Evolutionary conservation across 2,113 vertebrate genomes (phyloP), one percentile per base, ranked within the genome.

Genomic region (Polypterus senegalus): DNA sequence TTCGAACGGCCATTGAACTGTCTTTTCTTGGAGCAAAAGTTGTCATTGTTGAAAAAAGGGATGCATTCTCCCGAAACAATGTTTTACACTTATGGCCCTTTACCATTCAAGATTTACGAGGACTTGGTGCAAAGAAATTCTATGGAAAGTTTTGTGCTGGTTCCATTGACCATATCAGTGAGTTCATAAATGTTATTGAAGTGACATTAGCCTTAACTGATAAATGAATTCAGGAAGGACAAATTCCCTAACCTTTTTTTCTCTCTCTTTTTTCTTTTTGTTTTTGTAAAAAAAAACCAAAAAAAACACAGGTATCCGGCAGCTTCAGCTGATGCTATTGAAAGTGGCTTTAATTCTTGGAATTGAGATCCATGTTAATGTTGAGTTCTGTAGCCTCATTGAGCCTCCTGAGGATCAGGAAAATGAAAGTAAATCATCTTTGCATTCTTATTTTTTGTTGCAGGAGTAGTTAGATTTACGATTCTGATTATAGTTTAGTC

Each of bases 161-260:
- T 67, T 90, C 96, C 69, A 98, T 99, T 1, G 95, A 99, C 79
- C 95, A 98, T 58, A 98, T 99, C 86, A 99, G 96, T 99, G 67
- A 95, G 95, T 92, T 49, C 44, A 53, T n/a, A 46, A 4, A 53
- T n/a, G 4, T 4, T 27, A 11, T 4, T 60, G 58, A 3, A 8
- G 7, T 48, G 3, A 3, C 8, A 51, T 5, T 10, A 5, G 11
- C 48, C 46, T 44, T 9, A 6, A 7, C 48, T 9, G 7, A 51
- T 9, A 51, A 51, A 61, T 49, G 2, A 27, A 27, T 27, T 27
- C 27, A 27, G 2, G 6, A 5, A 9, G 3, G 8, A 43, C 8
- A 5, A 8, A 5, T 5, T 45, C 5, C 6, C 46, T 46, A 8
- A 27, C 27, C 51, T 2, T 10, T 7, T 8, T 10, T 53, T 7